phyloP scores from a whole-genome alignment of 2,888 invertebrate species.

The Malthinus seriepunctatus region DNA sequence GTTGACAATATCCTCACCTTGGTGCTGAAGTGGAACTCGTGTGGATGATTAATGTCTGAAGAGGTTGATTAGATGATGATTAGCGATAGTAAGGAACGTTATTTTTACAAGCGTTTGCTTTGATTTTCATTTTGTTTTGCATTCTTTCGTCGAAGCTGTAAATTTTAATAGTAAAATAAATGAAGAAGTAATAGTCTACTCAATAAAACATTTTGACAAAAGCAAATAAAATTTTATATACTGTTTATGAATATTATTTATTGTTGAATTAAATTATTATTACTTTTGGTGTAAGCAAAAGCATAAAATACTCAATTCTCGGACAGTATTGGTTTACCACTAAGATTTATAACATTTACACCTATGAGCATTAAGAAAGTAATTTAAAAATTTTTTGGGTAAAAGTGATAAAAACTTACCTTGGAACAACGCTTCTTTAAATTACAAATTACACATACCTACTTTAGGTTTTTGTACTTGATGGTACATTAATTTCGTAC shows the following conservation, averaged over 20 bases:
- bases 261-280: constrained; percentile 24
- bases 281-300: constrained; percentile 20
- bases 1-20: no score
- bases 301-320: constrained; percentile 18
- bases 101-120: no score
- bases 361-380: constrained; percentile 10
- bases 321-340: constrained; percentile 19
- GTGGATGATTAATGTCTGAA: no score
- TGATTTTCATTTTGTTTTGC: no score
- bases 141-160: no score
- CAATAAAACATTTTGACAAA: no score
- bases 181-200: no score
- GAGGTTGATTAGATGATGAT: no score
- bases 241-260: constrained; percentile 19
- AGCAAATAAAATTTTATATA: constrained; percentile 15
- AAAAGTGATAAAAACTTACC: not conserved
- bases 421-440: constrained; percentile 8
- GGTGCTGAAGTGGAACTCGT: no score
- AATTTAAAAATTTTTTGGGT: not conserved
- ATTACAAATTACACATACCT: no score
- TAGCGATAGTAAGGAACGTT: no score
- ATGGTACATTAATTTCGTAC: constrained; percentile 16
- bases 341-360: constrained; percentile 17
- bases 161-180: no score
- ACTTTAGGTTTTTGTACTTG: constrained; percentile 15